Evolutionary conservation across 2,797 vertebrate species (phyloP).

Genomic region (Chaetodon trifasciatus): DNA sequence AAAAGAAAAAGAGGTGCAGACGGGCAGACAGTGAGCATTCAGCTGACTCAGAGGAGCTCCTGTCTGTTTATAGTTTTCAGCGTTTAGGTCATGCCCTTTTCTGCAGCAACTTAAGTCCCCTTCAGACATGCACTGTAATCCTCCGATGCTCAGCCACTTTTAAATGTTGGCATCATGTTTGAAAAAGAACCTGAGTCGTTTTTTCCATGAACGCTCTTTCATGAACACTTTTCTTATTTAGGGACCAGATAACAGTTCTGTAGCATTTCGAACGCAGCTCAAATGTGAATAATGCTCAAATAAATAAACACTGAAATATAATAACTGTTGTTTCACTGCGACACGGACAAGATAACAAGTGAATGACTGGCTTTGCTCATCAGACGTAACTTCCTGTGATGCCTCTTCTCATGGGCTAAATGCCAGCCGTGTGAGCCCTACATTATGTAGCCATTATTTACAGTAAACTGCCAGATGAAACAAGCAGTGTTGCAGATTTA

Average conservation of each 20-base stretch:
- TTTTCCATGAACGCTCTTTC: neutral
- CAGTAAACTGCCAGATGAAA: neutral
- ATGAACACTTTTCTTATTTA: constrained; percentile 1
- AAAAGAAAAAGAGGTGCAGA: constrained; percentile 16
- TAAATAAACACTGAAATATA: constrained; percentile 6
- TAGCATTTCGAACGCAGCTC: neutral
- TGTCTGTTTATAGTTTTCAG: constrained; percentile 35
- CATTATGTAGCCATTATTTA: neutral
- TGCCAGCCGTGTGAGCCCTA: neutral
- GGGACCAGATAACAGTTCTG: neutral
- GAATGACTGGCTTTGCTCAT: constrained; percentile 12
- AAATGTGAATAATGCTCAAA: neutral
- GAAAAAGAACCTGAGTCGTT: constrained; percentile 17
- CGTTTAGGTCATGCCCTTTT: constrained; percentile 39
- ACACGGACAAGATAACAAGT: constrained; percentile 18
- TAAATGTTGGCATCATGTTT: constrained; percentile 18
- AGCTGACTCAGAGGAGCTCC: constrained; percentile 44
- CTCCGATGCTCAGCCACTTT: constrained; percentile 15
- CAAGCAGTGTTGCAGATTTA: neutral
- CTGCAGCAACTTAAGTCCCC: constrained; percentile 23
- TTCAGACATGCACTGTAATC: constrained; percentile 35
- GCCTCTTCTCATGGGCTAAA: neutral
- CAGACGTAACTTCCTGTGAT: constrained; percentile 4
- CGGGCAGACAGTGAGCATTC: neutral
- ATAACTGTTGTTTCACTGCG: neutral